These are phyloP conservation scores for Odontocerum albicorne DNA, from an alignment of 2,888 invertebrate species.

Conservation along the genomic window DNA sequence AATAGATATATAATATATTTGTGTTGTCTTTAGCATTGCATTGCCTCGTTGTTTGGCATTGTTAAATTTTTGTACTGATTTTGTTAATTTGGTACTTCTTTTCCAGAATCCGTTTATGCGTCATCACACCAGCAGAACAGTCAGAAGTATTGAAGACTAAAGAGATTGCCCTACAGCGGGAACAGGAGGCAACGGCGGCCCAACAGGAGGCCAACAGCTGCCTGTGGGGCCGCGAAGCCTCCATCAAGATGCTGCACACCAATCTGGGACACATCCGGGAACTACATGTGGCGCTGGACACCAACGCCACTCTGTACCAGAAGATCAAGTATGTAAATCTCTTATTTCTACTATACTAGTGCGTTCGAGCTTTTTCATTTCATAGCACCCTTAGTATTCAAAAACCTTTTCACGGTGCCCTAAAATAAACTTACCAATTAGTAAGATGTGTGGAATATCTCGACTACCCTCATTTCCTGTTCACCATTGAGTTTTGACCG, in stretches of 20 bases:
- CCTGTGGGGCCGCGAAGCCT: slow-evolving; percentile 18
- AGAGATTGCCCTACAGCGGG: slow-evolving; percentile 16
- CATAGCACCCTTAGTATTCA: too few species aligned
- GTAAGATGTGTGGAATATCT: too few species aligned
- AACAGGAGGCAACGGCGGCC: slow-evolving; percentile 11
- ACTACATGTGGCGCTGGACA: slow-evolving; percentile 5
- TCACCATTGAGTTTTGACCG: too few species aligned
- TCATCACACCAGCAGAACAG: slow-evolving; percentile 20
- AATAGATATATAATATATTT: too few species aligned
- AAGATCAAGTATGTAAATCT: slow-evolving; percentile 16
- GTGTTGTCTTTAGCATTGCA: too few species aligned
- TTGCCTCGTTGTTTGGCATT: too few species aligned
- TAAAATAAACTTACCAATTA: background rate
- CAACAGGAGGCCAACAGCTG: slow-evolving; percentile 15
- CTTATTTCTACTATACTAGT: background rate
- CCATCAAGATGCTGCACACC: slow-evolving; percentile 14
- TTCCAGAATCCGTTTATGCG: slow-evolving; percentile 16
- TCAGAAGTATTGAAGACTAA: slow-evolving; percentile 8
- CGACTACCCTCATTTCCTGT: too few species aligned
- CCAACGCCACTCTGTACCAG: background rate
- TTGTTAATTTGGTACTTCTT: background rate
- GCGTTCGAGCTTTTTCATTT: too few species aligned
- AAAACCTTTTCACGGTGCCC: background rate
- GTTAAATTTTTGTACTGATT: too few species aligned
- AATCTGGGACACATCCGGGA: slow-evolving; percentile 9